phyloP scores from a whole-genome alignment of 2,888 invertebrate genomes.

The Eubasilissa splendida region DNA sequence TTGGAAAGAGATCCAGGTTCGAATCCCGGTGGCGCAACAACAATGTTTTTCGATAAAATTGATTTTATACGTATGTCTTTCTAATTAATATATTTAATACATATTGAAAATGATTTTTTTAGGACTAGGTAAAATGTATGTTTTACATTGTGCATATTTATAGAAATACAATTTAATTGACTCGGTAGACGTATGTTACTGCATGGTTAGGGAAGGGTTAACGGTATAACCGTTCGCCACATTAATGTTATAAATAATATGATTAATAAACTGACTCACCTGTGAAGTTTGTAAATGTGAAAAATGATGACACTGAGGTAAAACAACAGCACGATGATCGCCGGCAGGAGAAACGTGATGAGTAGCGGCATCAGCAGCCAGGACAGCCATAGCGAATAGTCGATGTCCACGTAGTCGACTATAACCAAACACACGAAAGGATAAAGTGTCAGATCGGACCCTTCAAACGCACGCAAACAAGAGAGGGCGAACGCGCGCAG shows the following conservation, averaged over 20 bases:
- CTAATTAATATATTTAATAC: no score
- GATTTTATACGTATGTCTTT: no score
- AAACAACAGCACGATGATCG: conserved; percentile 85
- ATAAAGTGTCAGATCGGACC: background rate
- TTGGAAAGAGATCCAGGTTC: no score
- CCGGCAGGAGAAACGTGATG: conserved; percentile 88
- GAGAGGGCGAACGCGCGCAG: background rate
- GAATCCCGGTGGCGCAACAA: no score
- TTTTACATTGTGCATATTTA: no score
- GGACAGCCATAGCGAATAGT: conserved; percentile 87
- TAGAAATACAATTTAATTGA: no score
- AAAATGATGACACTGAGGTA: conserved; percentile 88
- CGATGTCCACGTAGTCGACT: conserved; percentile 88
- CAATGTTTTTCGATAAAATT: no score
- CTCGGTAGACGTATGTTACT: no score
- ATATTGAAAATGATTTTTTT: no score
- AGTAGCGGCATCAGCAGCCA: conserved; percentile 88
- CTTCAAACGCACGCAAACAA: conserved; percentile 3
- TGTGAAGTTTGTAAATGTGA: conserved; percentile 89
- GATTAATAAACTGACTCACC: conserved; percentile 72
- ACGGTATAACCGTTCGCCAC: no score
- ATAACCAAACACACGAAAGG: conserved; percentile 63
- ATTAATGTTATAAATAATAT: background rate
- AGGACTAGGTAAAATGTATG: no score
- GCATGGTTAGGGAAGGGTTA: no score